phyloP scores from a whole-genome alignment of 2,888 invertebrate species.

The Balanococcus diminutus region DNA sequence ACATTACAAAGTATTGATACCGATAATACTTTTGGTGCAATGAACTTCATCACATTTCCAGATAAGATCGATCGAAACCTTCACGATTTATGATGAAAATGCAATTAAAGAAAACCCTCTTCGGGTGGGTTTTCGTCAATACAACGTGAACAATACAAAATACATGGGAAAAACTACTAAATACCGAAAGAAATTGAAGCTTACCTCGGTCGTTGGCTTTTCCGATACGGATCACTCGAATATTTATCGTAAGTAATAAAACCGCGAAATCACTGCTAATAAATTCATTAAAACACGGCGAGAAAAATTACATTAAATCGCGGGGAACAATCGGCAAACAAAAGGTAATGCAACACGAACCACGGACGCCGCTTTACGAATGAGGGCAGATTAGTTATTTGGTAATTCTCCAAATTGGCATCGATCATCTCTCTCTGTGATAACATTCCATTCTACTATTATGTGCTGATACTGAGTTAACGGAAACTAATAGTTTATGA shows the following conservation, averaged over 20 bases:
- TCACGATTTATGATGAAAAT: not conserved
- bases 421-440: constrained; percentile 52
- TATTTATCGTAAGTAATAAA: constrained; percentile 7
- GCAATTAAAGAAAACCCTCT: not conserved
- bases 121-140: no score
- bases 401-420: constrained; percentile 55
- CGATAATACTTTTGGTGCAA: not conserved
- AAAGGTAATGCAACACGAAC: constrained; percentile 52
- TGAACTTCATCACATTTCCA: not conserved
- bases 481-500: constrained; percentile 29
- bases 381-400: constrained; percentile 55
- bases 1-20: not conserved
- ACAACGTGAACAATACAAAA: not conserved
- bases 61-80: not conserved
- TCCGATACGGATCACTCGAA: not conserved
- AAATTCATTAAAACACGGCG: constrained; percentile 18
- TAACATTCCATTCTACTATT: constrained; percentile 53
- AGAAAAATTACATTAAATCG: constrained; percentile 40
- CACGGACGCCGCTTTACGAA: constrained; percentile 54
- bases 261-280: constrained; percentile 3
- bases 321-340: constrained; percentile 48
- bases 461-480: constrained; percentile 36
- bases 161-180: not conserved
- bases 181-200: not conserved
- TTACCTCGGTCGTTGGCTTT: constrained; percentile 22